These are phyloP conservation scores for Rhadinocentrus ornatus DNA, from an alignment of 2,797 vertebrate genomes.

Conservation along the genomic window DNA sequence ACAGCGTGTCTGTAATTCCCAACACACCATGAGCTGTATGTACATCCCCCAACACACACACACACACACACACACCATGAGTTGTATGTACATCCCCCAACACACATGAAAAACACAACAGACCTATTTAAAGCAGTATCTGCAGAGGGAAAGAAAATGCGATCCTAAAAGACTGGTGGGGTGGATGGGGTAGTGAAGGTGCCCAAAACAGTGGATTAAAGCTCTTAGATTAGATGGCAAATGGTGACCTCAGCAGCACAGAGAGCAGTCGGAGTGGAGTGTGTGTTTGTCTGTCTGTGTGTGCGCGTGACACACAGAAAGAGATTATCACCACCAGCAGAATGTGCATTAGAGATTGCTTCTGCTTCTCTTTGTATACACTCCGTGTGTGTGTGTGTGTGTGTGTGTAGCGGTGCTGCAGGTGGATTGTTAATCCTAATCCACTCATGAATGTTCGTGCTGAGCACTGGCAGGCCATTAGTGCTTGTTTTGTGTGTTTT, in stretches of 20 bases:
- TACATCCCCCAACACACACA: too few species aligned
- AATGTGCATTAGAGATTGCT: conserved; percentile 73
- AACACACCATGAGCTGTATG: too few species aligned
- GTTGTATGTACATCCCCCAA: too few species aligned
- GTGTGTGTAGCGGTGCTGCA: conserved; percentile 13
- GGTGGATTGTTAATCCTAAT: conserved; percentile 72
- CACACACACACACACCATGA: too few species aligned
- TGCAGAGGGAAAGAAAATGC: background rate
- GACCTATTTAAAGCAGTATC: background rate
- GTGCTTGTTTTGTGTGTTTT: conserved; percentile 30
- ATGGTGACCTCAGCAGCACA: conserved; percentile 62
- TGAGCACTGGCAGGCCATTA: conserved; percentile 55
- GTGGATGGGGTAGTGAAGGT: background rate
- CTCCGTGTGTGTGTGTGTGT: background rate
- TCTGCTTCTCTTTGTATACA: conserved; percentile 37
- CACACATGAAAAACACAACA: background rate
- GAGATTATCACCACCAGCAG: conserved; percentile 59
- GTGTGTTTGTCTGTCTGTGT: conserved; percentile 9
- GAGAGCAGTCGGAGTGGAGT: conserved; percentile 63
- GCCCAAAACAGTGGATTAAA: conserved; percentile 64
- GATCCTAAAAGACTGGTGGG: background rate
- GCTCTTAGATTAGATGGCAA: conserved; percentile 70
- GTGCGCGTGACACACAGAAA: conserved; percentile 8
- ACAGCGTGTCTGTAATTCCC: background rate
- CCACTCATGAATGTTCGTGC: conserved; percentile 49